These are phyloP conservation scores for Edolisoma coerulescens DNA, from an alignment of 2,113 vertebrate genomes.

Conservation along the genomic window DNA sequence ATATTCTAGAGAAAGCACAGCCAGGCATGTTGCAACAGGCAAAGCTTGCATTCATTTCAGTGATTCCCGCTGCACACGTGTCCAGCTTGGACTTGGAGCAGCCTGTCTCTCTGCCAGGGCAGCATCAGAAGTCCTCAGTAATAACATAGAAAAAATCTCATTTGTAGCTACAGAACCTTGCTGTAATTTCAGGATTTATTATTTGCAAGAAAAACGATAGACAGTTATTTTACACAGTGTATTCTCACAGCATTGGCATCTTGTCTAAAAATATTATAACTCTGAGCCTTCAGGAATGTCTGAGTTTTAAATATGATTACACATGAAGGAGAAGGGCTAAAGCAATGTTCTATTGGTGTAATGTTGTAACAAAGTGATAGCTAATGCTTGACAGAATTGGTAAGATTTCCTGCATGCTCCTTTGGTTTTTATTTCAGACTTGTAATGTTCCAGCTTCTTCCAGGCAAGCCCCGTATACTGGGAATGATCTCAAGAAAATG, in stretches of 20 bases:
- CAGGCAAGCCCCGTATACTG: background rate
- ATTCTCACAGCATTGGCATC: background rate
- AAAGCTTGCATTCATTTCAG: background rate
- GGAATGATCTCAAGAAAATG: background rate
- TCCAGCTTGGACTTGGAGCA: background rate
- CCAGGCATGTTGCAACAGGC: background rate
- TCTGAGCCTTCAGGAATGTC: background rate
- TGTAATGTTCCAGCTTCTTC: background rate
- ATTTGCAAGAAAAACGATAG: background rate
- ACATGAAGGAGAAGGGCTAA: background rate
- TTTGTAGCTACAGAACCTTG: background rate
- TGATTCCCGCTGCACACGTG: rapidly evolving
- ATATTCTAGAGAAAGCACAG: background rate
- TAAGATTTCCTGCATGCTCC: background rate
- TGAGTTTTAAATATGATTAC: background rate
- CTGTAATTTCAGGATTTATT: background rate
- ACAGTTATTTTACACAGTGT: background rate
- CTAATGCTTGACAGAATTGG: background rate
- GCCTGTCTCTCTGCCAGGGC: background rate
- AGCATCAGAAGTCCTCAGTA: background rate
- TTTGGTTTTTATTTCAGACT: background rate
- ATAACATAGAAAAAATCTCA: background rate
- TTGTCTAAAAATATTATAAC: background rate
- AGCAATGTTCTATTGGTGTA: background rate
- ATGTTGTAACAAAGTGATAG: background rate